Evolutionary conservation across 2,113 vertebrate species (phyloP).

Genomic region (Notarius quadriscutis): DNA sequence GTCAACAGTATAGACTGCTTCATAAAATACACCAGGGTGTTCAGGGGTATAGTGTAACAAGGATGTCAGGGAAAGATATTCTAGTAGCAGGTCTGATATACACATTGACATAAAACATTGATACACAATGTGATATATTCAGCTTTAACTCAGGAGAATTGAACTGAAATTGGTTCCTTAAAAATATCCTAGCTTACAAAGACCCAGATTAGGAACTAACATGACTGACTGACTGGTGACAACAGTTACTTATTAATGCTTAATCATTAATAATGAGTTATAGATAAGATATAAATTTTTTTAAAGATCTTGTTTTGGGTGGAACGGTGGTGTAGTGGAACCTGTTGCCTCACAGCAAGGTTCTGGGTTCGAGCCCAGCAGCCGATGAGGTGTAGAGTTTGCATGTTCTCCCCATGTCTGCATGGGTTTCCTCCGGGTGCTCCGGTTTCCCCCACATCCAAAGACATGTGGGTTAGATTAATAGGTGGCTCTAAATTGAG

Average conservation of each 20-base stretch:
- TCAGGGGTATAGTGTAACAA: background rate
- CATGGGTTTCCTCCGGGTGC: too few relatives aligned
- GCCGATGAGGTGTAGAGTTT: too few relatives aligned
- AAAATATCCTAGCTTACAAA: background rate
- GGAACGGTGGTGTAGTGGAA: too few relatives aligned
- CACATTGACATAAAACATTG: background rate
- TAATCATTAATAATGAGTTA: background rate
- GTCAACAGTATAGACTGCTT: background rate
- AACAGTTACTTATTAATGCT: background rate
- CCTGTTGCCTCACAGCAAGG: too few relatives aligned
- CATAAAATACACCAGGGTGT: background rate
- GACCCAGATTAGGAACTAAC: background rate
- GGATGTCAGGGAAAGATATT: background rate
- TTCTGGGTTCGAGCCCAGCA: too few relatives aligned
- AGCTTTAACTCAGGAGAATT: background rate
- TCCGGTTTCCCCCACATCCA: too few relatives aligned
- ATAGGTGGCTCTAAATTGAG: too few relatives aligned
- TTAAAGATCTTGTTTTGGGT: background rate
- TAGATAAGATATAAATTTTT: background rate
- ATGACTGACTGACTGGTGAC: background rate
- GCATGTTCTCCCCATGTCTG: too few relatives aligned
- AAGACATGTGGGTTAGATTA: too few relatives aligned
- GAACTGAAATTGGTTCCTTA: background rate
- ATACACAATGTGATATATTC: background rate
- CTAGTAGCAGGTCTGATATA: background rate